Base-by-base conservation (phyloP, 23 tunicate genomes). In the Halocynthia aurantium region DNA sequence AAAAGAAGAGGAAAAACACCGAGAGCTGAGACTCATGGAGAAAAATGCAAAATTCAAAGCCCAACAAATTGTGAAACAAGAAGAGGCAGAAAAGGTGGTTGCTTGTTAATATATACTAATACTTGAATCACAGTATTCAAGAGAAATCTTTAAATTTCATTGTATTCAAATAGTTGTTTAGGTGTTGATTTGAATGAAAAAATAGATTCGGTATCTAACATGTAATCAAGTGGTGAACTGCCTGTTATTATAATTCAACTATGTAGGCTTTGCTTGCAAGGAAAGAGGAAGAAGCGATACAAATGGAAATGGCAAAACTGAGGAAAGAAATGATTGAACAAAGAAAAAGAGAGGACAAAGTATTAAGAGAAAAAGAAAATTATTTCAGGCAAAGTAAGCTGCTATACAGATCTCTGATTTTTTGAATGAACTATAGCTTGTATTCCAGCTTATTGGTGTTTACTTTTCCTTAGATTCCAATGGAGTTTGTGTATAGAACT, bases 281-380 rank as follows among this genome's bases (percentile, higher is more conserved):
- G 70, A 67, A 82, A 50, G 92, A 86, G 76, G 92, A 86, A 71
- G 85, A 86, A 53, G 92, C 85, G 18, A 86, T 86, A 50, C 85
- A 81, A 57, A 52, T 22, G 51, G 92, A 86, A 76, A 86, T 86
- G 92, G 52, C 72, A 18, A 81, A 62, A 69, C 69, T 86, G 13
- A 79, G 92, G 17, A 86, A 86, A 31, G 69, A 67, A 66, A 81
- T 86, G 85, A 75, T 54, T 13, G 92, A 81, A 62, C 82, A 80
- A 44, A 81, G 79, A 75, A 86, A 76, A 62, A 57, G 66, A 69
- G 76, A 84, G 22, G 72, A 70, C 68, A 55, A 10, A 54, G 51
- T 61, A 56, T 7, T 18, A 68, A 68, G 62, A 12, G 75, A 70
- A 70, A 50, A 9, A 9, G 75, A 70, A 22, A 53, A 74, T 9